phyloP scores from a whole-genome alignment of 2,797 vertebrate species.

The Eidolon dupreanum region DNA sequence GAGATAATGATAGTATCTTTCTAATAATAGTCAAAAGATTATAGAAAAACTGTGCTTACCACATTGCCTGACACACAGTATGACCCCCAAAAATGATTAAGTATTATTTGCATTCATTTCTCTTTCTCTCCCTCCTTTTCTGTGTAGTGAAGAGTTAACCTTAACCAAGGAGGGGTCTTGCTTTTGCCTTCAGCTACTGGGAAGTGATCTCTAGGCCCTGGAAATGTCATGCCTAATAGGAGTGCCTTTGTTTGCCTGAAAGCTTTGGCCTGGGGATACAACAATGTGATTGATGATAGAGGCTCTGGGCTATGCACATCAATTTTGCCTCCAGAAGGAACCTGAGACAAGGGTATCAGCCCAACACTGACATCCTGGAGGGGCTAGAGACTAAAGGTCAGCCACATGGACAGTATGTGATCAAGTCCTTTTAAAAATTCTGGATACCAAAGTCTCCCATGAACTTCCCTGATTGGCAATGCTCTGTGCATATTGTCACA shows the following conservation, averaged over 20 bases:
- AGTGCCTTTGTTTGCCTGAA: background rate
- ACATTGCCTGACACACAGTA: background rate
- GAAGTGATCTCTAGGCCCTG: background rate
- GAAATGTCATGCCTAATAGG: background rate
- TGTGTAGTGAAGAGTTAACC: background rate
- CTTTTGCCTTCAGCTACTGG: background rate
- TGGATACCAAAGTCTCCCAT: background rate
- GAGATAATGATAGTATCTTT: background rate
- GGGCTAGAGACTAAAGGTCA: background rate
- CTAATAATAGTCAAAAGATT: background rate
- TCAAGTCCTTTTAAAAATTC: background rate
- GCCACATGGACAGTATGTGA: rapidly evolving
- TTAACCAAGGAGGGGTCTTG: background rate
- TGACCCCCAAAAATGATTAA: background rate
- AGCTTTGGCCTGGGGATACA: background rate
- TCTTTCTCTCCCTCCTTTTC: background rate
- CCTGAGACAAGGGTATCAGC: background rate
- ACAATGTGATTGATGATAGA: background rate
- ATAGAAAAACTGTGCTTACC: background rate
- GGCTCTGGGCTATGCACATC: background rate
- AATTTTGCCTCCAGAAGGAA: background rate
- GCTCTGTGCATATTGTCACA: background rate
- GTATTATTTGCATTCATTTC: background rate
- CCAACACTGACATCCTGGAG: background rate
- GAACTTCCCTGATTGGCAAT: background rate